phyloP scores from a whole-genome alignment of 2,888 invertebrate genomes.

The Eumacrocentrus americanus region DNA sequence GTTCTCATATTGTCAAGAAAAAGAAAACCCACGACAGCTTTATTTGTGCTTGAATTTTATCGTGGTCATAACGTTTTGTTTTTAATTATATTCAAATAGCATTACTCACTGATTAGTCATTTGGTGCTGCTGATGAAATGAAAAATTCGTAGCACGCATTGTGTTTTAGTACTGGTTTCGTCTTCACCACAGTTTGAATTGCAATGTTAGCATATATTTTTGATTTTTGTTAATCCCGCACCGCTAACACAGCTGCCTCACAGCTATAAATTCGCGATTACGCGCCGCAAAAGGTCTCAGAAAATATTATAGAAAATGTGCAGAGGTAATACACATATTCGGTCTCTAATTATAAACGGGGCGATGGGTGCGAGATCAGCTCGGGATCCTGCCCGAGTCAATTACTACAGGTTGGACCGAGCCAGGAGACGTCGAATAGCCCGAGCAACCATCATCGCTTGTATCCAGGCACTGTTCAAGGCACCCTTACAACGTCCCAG shows the following conservation, averaged over 20 bases:
- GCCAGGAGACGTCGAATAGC: conserved; percentile 60
- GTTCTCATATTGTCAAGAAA: too few species aligned
- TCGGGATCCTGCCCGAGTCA: conserved; percentile 93
- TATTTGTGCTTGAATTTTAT: conserved; percentile 27
- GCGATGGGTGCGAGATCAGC: conserved; percentile 63
- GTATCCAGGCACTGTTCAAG: conserved; percentile 60
- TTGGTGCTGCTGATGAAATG: conserved; percentile 1
- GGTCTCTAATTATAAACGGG: conserved; percentile 24
- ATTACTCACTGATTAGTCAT: conserved; percentile 12
- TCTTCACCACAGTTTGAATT: conserved; percentile 14
- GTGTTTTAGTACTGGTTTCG: conserved; percentile 5
- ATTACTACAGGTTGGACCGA: conserved; percentile 76
- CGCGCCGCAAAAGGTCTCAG: too few species aligned
- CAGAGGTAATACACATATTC: conserved; percentile 6
- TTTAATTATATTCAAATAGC: conserved; percentile 8
- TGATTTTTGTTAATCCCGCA: conserved; percentile 15
- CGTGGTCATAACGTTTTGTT: conserved; percentile 24
- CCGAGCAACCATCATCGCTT: conserved; percentile 49
- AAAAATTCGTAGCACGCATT: background rate
- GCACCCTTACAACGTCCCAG: conserved; percentile 63
- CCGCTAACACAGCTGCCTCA: conserved; percentile 17
- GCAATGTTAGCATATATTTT: conserved; percentile 8
- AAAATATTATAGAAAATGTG: too few species aligned
- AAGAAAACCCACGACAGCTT: too few species aligned
- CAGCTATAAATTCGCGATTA: background rate